phyloP scores from a whole-genome alignment of 2,888 invertebrate species.

The Mongoloraphidia duomilia region DNA sequence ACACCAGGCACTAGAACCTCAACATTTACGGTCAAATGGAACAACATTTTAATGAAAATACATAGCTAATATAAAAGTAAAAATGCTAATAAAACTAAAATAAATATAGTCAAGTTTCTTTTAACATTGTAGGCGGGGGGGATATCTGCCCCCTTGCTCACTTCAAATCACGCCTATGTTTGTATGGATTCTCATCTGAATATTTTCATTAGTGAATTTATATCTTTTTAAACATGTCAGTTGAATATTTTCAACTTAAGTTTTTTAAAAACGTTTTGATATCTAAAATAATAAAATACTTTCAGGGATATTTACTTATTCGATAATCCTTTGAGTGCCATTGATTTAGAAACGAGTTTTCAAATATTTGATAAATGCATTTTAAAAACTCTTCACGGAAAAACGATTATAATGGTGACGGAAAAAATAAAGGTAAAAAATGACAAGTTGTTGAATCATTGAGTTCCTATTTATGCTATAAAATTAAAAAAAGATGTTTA shows the following conservation, averaged over 20 bases:
- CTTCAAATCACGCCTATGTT: too few relatives aligned
- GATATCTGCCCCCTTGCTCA: too few relatives aligned
- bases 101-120: too few relatives aligned
- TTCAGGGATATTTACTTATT: slow-evolving; percentile 39
- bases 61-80: not conserved
- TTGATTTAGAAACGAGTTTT: slow-evolving; percentile 35
- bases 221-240: too few relatives aligned
- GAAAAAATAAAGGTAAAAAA: slow-evolving; percentile 38
- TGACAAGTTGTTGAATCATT: not conserved
- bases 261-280: not conserved
- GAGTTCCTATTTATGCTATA: too few relatives aligned
- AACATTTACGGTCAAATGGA: too few relatives aligned
- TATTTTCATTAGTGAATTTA: too few relatives aligned
- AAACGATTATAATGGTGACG: slow-evolving; percentile 43
- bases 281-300: slow-evolving; percentile 5
- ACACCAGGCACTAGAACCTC: too few relatives aligned
- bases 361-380: slow-evolving; percentile 39
- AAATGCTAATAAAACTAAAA: too few relatives aligned
- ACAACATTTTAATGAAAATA: not conserved
- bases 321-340: slow-evolving; percentile 41
- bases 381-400: slow-evolving; percentile 31
- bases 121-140: too few relatives aligned
- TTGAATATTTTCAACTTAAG: not conserved
- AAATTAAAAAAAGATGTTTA: not conserved
- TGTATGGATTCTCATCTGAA: too few relatives aligned